These are phyloP conservation scores for Portunus trituberculatus DNA, from an alignment of 1,140 invertebrate genomes.

Conservation along the genomic window DNA sequence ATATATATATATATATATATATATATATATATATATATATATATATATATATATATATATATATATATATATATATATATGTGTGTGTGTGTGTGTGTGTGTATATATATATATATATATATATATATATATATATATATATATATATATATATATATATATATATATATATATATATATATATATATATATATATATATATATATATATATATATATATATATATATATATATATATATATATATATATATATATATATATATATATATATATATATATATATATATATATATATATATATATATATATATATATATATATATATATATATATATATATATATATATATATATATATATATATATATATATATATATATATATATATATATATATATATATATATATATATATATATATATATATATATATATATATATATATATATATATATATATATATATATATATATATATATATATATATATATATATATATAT, in stretches of 20 bases:
- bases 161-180: slow-evolving; percentile 26
- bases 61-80: not conserved
- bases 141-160: slow-evolving; percentile 26
- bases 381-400: not conserved
- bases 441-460: not conserved
- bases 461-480: not conserved
- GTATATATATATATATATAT: slow-evolving; percentile 25
- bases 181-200: slow-evolving; percentile 16
- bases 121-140: slow-evolving; percentile 26
- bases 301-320: slow-evolving; percentile 30
- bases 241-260: slow-evolving; percentile 26
- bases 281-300: too few relatives aligned
- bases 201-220: slow-evolving; percentile 26
- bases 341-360: not conserved
- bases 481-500: slow-evolving; percentile 4
- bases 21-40: too few relatives aligned
- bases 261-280: not conserved
- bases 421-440: not conserved
- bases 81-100: slow-evolving; percentile 12
- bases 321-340: slow-evolving; percentile 4
- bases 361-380: not conserved
- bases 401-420: not conserved
- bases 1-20: too few relatives aligned
- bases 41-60: too few relatives aligned
- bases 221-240: slow-evolving; percentile 26